Conservation (phyloP, 92 coral and sea anemone genomes). For the Phymanthus crucifer region DNA sequence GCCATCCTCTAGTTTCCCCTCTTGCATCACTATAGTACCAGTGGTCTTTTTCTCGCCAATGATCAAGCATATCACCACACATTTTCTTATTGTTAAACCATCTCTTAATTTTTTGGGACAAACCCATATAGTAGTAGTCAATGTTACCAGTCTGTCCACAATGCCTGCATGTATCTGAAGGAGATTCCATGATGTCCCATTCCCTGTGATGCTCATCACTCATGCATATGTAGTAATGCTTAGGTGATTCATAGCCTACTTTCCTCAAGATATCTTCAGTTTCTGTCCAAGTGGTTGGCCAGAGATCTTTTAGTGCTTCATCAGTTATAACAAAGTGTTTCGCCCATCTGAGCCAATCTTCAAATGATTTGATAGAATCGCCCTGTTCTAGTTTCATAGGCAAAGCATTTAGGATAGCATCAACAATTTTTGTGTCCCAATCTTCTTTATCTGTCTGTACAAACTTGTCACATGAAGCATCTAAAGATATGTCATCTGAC, state of each 20-base stretch:
- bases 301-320: constrained; percentile 44
- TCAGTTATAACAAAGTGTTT: constrained; percentile 64
- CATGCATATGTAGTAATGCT: constrained; percentile 46
- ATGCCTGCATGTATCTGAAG: constrained; percentile 36
- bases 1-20: constrained; percentile 31
- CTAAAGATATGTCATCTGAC: background rate
- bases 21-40: no score
- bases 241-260: constrained; percentile 50
- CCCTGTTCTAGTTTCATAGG: constrained; percentile 63
- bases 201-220: constrained; percentile 19
- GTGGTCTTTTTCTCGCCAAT: constrained; percentile 45
- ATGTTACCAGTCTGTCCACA: constrained; percentile 48
- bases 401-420: constrained; percentile 55
- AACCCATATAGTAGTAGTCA: constrained; percentile 49
- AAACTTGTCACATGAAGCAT: constrained; percentile 24
- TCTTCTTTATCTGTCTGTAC: constrained; percentile 50
- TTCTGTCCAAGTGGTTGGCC: constrained; percentile 57
- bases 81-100: constrained; percentile 39
- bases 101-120: constrained; percentile 41
- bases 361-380: constrained; percentile 66
- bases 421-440: constrained; percentile 56
- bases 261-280: constrained; percentile 30
- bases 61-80: constrained; percentile 56
- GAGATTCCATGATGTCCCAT: constrained; percentile 48
- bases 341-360: constrained; percentile 61